Evolutionary conservation across 2,888 invertebrate genomes (phyloP), one percentile per base, ranked within the genome.

Genomic region (Himalopsyche anomala): DNA sequence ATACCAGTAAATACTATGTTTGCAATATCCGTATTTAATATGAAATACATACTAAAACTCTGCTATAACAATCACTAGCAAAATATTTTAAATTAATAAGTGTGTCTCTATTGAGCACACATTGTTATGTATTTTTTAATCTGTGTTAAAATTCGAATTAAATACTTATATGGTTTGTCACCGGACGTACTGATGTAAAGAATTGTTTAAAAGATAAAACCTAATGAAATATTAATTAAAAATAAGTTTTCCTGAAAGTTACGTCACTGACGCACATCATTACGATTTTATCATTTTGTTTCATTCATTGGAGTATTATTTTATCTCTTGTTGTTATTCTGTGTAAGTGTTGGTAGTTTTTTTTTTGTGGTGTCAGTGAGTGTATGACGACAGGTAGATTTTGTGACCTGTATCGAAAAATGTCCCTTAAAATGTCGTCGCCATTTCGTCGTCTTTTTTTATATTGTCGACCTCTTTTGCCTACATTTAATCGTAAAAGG

Each of bases 211-310:
- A 5, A 15, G 5, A 3, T 51, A 15, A 12, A 51, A 51, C 0
- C 3, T 8, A 55, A 19, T n/a, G 15, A 62, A 62, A 9, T 6
- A 62, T 62, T 62, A 62, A 19, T 62, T 62, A 28, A 19, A 19
- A 19, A 9, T 19, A 19, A 15, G 11, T 62, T 62, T 62, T 62
- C 15, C 15, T 15, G 36, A 74, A 12, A n/a, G 74, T 36, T 38
- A 74, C 74, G 74, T 74, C 74, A 74, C 74, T 74, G 74, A 28
- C 15, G 15, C 12, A 15, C 74, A 12, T 36, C 38, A 74, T 74
- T 36, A 36, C 36, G 74, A 36, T 74, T 74, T 74, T 74, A 74
- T 74, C 74, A 74, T 36, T 74, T 74, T 74, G 74, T 74, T 74
- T 74, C 74, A 74, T 74, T 74, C 74, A 74, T 74, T 28, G 38